phyloP scores from a whole-genome alignment of 2,113 vertebrate species.

The Phrynosoma blainvillii region DNA sequence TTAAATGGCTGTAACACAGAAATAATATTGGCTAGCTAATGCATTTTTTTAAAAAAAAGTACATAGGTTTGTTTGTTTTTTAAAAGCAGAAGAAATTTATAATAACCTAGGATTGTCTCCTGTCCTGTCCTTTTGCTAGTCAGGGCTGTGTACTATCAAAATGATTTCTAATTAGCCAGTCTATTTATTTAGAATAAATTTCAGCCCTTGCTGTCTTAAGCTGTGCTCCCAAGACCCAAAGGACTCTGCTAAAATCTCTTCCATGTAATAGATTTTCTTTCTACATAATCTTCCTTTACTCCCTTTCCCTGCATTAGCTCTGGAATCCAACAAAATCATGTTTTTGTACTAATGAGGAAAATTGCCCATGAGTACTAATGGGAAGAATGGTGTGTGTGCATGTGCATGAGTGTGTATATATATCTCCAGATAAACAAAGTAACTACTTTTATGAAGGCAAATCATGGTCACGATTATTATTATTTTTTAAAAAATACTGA shows the following conservation, averaged over 20 bases:
- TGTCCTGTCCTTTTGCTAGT: neutral
- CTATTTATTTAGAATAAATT: conserved; percentile 12
- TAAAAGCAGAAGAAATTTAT: neutral
- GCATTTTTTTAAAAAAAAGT: neutral
- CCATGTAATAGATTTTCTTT: neutral
- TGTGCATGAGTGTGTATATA: neutral
- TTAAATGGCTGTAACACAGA: neutral
- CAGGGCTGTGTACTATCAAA: neutral
- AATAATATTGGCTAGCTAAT: neutral
- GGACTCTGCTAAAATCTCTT: conserved; percentile 7
- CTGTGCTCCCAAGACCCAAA: conserved; percentile 8
- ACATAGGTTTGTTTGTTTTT: neutral
- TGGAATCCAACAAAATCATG: neutral
- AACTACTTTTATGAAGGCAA: neutral
- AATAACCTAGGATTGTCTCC: neutral
- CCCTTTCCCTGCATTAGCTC: neutral
- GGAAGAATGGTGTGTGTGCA: too few relatives aligned
- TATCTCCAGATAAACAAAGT: neutral
- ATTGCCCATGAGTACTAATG: neutral
- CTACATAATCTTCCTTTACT: neutral
- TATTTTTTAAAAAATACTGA: neutral
- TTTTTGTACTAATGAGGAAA: neutral
- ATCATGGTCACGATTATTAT: neutral
- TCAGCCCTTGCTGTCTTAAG: conserved; percentile 26
- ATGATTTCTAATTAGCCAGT: conserved; percentile 15